phyloP scores from a whole-genome alignment of 2,113 vertebrate species.

The Pseudopodoces humilis region DNA sequence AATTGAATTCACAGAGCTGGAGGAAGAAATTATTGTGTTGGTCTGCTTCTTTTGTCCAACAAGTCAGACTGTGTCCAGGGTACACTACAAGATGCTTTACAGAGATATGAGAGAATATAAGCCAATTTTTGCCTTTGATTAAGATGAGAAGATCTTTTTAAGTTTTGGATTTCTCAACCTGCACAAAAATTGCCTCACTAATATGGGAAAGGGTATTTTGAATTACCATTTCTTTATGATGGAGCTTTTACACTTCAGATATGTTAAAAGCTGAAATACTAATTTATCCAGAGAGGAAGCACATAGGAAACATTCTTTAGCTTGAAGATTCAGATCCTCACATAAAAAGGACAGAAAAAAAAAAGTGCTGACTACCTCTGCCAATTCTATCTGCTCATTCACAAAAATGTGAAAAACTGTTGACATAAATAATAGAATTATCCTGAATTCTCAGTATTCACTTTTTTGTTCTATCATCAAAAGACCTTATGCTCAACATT shows the following conservation, averaged over 20 bases:
- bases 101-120: neutral
- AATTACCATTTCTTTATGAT: neutral
- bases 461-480: neutral
- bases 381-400: neutral
- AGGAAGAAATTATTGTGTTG: neutral
- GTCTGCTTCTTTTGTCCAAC: neutral
- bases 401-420: neutral
- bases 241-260: neutral
- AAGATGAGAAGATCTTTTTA: neutral
- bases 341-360: fast-evolving
- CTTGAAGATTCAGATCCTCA: neutral
- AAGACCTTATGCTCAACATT: neutral
- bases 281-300: neutral
- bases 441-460: neutral
- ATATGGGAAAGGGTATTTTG: neutral
- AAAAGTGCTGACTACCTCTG: neutral
- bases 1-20: neutral
- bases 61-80: neutral
- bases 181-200: neutral
- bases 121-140: neutral
- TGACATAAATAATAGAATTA: neutral
- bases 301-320: neutral
- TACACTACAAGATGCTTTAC: neutral
- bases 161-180: neutral
- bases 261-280: neutral